phyloP scores from a whole-genome alignment of 1,140 invertebrate genomes.

The Glossosoma conforme region DNA sequence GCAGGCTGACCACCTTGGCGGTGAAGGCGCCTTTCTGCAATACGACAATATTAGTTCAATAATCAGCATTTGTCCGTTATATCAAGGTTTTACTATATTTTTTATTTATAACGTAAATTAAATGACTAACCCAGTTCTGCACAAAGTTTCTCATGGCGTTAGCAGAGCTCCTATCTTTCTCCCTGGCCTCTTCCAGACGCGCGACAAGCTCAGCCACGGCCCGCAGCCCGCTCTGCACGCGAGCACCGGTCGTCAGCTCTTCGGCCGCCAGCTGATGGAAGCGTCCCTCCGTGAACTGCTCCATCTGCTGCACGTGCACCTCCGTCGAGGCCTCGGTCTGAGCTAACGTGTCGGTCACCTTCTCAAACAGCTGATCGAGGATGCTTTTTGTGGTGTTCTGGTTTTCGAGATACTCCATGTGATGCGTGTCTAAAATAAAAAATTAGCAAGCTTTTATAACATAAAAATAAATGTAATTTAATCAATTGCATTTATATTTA shows the following conservation, averaged over 20 bases:
- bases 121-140: slow-evolving; percentile 35
- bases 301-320: background rate
- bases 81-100: too few species aligned
- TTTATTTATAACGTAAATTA: too few species aligned
- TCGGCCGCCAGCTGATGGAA: background rate
- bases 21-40: slow-evolving; percentile 24
- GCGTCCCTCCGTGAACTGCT: background rate
- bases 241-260: background rate
- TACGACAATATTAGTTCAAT: too few species aligned
- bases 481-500: too few species aligned
- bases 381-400: slow-evolving; percentile 32
- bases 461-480: too few species aligned
- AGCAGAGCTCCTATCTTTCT: slow-evolving; percentile 23
- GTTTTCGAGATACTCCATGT: slow-evolving; percentile 25
- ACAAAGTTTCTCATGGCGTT: slow-evolving; percentile 31
- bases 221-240: slow-evolving; percentile 3
- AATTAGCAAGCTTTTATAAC: background rate
- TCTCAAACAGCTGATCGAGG: slow-evolving; percentile 32
- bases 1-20: slow-evolving; percentile 34
- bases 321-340: background rate
- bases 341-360: slow-evolving; percentile 31
- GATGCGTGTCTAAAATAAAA: slow-evolving; percentile 33
- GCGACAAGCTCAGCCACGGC: slow-evolving; percentile 2
- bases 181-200: slow-evolving; percentile 19
- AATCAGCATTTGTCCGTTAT: too few species aligned